Evolutionary conservation across 2,888 invertebrate species (phyloP), one percentile per base, ranked within the genome.

Genomic region (Coronaproctus castanopsis): DNA sequence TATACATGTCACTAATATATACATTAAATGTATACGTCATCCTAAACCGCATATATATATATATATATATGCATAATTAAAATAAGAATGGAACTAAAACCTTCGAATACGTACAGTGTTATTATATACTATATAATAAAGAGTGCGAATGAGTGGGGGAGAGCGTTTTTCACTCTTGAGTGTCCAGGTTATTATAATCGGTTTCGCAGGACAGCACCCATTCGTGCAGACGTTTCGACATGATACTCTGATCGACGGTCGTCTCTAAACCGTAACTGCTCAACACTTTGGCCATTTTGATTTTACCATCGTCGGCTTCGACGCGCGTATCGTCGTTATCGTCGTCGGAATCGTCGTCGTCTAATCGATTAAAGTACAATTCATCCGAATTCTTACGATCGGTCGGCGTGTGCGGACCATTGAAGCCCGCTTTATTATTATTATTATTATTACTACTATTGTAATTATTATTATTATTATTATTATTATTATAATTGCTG

Each of bases 251-350:
- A 67, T 81, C 81, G 18, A 81, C 75, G 2, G 78, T 77, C 1
- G 79, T 78, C 65, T 82, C 82, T 54, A 82, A 73, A 1, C 82
- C 82, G 66, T 78, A 78, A 63, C 74, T 77, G 65, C 76, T 77
- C 66, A 78, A 72, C 63, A 78, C 70, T 57, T 77, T 74, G 62
- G 73, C 74, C 61, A 78, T 67, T 54, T 76, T 74, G 57, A 73
- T 71, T 64, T 78, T 78, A 65, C 75, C 77, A 65, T 77, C 77
- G 63, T 78, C 78, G 1, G 70, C 69, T 2, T 76, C 72, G 60
- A 76, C 71, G 1, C 73, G 70, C 21, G 74, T 73, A 50, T 77
- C 78, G 51, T 76, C 75, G 19, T 72, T 65, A 19, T 71, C 67
- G 2, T 72, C 72, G 61, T 73, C 72, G 59, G 74, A 73, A 1